Evolutionary conservation across 2,113 vertebrate genomes (phyloP), one percentile per base, ranked within the genome.

Genomic region (Phrynosoma platyrhinos): DNA sequence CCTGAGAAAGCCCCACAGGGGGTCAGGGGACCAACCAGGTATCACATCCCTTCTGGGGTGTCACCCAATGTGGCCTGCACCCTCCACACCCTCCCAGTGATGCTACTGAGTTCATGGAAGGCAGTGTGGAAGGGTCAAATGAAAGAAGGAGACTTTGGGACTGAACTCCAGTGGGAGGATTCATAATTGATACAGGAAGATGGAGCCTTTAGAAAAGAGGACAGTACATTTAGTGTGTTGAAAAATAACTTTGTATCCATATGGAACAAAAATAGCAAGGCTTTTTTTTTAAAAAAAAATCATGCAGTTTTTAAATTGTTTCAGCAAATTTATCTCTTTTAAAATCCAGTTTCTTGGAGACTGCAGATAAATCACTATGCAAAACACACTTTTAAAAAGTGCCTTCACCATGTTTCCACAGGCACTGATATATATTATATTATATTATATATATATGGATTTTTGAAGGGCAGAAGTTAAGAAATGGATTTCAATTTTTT

Each of bases 401-500:
- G 55, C 27, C 47, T 47, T 32, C 16, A 55, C 30, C 20, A 53
- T 30, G 13, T 18, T n/a, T 79, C 30, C 18, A 25, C 53, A 79
- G 13, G 5, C 52, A 79, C 5, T 55, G 23, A 79, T 79, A 79
- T 55, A 79, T 42, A 10, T n/a, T n/a, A n/a, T n/a, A n/a, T n/a
- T n/a, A n/a, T n/a, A n/a, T n/a, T n/a, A 79, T 79, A 79, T 53
- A 79, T 25, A 9, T 79, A 79, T 58, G 53, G 52, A 79, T 79
- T 79, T 79, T 79, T 47, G 47, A 47, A 47, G 7, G 47, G 7
- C 5, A 47, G 78, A 79, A 78, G 40, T 27, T 47, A 40, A 47
- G 76, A 52, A 78, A 79, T 30, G 18, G 52, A 30, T 32, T 2
- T 55, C 47, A 47, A 47, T 47, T 47, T 47, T 47, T 47, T 47